Base-by-base conservation (phyloP, 2,797 vertebrate genomes). In the Acipenser oxyrinchus region DNA sequence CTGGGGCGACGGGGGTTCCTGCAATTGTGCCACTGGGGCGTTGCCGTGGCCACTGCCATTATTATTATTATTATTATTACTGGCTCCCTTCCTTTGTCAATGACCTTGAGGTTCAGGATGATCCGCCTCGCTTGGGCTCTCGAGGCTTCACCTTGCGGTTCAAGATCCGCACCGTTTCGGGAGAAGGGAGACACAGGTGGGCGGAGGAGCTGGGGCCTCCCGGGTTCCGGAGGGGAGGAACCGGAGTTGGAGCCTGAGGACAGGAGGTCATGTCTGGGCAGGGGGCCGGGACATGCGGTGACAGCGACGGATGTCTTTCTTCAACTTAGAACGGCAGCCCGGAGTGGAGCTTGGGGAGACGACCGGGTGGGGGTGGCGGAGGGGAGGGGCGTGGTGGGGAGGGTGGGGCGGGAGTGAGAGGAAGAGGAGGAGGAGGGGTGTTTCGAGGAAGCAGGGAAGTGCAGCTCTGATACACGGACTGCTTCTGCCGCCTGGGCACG, bases 261-360 rank as follows among this genome's bases (percentile, higher is more conserved):
- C 79, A 90, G 80, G 12, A 93, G 92, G 74, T 96, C 94, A 0
- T 89, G 81, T 64, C 95, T 94, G 8, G 95, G 94, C 70, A 99
- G 84, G 0, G 94, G 94, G 10, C 18, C 96, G 86, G 60, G 96
- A 98, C 94, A 98, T 96, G 67, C 95, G 91, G 78, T 98, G 95
- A 81, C 96, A 99, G 13, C 95, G 93, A 55, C 94, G 94, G 78
- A 99, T 98, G 84, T 98, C 96, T 79, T 99, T 98, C 85, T 99
- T 99, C 76, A 98, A 91, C 73, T 97, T 94, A 80, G 96, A 72
- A 96, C 93, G 0, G 95, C 90, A 0, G 95, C 94, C 0, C 96
- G 57, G 95, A 96, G 81, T 95, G 95, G 69, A 98, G 89, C 73
- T 97, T 96, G 37, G 95, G 1, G 93, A 86, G 10, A 88, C 88